Evolutionary conservation across 37 sponge, comb jelly and placozoan species (phyloP), one percentile per base, ranked within the genome.

Genomic region (Corticium candelabrum): DNA sequence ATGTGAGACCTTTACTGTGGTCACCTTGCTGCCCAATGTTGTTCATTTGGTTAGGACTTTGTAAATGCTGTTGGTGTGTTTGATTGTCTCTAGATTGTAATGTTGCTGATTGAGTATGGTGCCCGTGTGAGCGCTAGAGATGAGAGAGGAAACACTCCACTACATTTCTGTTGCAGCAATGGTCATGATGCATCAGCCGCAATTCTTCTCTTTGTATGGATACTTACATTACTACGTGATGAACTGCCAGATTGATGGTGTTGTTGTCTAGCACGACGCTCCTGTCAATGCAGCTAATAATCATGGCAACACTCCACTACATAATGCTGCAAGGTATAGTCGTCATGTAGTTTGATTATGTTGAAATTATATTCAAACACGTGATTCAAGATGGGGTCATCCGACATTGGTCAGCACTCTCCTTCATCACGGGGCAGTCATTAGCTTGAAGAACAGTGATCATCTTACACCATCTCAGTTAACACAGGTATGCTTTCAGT

Each of bases 111-210:
- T 67, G 89, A 90, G 68, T 35, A 84, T 38, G 82, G 86, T n/a
- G 85, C 88, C 27, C 70, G 84, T 30, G 38, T 97, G 11, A 83
- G 86, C 68, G 67, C 81, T 1, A 74, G 69, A 40, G 94, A 97
- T 75, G 41, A 35, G 15, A 79, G 83, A 38, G 92, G 94, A 4
- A 89, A 85, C 82, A 93, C 98, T 74, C 94, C 98, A 3, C 86
- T 97, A 0, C 98, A 97, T 82, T 86, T 82, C 84, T 83, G 91
- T 78, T 85, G 90, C 37, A 89, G 70, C 70, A 93, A 93, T 80
- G 98, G 98, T 0, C 94, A 97, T 82, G 81, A 84, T 71, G 91
- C 87, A 5, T 82, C 92, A 3, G 91, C 98, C 35, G 40, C 71
- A 15, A 41, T 85, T 3, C 82, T 97, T 1, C 82, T 97, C 27